Evolutionary conservation across 2,797 vertebrate genomes (phyloP).

Genomic region (Clamator glandarius): DNA sequence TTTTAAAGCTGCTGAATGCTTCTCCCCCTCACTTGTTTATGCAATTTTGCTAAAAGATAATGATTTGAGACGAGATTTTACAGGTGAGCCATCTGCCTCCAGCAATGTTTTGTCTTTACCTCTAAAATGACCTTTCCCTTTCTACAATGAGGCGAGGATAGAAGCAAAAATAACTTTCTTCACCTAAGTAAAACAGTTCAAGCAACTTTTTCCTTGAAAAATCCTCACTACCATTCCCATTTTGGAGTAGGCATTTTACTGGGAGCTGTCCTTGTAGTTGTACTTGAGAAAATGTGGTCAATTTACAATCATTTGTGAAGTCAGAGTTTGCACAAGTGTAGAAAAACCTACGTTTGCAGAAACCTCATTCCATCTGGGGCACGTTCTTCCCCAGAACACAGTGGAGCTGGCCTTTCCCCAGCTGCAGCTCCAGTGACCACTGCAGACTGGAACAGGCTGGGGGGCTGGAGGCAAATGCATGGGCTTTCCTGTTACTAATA

Average conservation of each 20-base stretch:
- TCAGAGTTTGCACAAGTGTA: background rate
- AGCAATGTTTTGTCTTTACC: background rate
- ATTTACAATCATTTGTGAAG: background rate
- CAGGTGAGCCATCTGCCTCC: conserved; percentile 24
- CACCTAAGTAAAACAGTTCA: background rate
- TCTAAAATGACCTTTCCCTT: background rate
- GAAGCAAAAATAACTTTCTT: background rate
- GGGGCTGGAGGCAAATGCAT: background rate
- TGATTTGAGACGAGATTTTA: conserved; percentile 57
- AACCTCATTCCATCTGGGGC: rapidly evolving
- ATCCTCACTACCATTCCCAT: background rate
- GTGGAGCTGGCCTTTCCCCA: background rate
- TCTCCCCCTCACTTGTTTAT: background rate
- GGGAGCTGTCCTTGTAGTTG: background rate
- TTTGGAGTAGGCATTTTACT: background rate
- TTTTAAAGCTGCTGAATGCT: background rate
- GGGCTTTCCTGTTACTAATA: background rate
- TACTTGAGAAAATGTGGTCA: background rate
- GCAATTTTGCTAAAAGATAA: conserved; percentile 43
- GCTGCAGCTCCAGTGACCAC: rapidly evolving
- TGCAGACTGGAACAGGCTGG: background rate
- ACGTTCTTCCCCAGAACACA: rapidly evolving
- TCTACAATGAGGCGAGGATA: background rate
- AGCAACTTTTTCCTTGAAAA: background rate
- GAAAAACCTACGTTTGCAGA: background rate